Conservation (phyloP, 2,888 invertebrate species). For the Asteroscopus sphinx region DNA sequence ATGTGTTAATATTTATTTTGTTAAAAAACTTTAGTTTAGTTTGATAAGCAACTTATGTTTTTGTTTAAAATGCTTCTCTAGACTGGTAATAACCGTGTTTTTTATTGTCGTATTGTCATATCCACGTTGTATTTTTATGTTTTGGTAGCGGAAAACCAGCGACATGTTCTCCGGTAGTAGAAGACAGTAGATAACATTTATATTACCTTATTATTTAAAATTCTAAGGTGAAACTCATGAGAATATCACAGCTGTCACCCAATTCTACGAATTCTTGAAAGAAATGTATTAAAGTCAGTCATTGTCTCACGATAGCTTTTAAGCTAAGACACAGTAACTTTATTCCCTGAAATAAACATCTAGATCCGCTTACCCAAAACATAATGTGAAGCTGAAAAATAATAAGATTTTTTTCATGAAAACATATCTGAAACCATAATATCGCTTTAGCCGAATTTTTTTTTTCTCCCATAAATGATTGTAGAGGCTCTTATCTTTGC, state of each 20-base stretch:
- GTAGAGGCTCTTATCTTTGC: slow-evolving; percentile 13
- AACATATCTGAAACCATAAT: slow-evolving; percentile 7
- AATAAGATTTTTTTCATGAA: slow-evolving; percentile 4
- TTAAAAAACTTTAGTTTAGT: no score
- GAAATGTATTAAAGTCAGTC: no score
- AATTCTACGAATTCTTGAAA: background rate
- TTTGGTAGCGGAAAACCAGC: no score
- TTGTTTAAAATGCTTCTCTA: slow-evolving; percentile 15
- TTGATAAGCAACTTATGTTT: no score
- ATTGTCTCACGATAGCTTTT: background rate
- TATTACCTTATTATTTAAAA: no score
- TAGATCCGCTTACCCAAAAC: slow-evolving; percentile 3
- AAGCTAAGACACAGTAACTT: background rate
- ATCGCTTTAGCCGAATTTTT: slow-evolving; percentile 17
- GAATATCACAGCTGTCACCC: background rate
- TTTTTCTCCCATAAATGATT: background rate
- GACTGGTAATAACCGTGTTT: no score
- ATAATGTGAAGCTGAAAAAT: slow-evolving; percentile 7
- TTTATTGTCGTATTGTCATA: no score
- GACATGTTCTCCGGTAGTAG: no score
- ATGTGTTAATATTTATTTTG: no score
- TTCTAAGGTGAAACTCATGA: background rate
- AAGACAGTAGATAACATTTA: no score
- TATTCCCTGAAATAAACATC: slow-evolving; percentile 5
- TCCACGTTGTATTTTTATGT: no score